Evolutionary conservation across 2,888 invertebrate genomes (phyloP).

Genomic region (Scaptodrosophila latifasciaeformis): DNA sequence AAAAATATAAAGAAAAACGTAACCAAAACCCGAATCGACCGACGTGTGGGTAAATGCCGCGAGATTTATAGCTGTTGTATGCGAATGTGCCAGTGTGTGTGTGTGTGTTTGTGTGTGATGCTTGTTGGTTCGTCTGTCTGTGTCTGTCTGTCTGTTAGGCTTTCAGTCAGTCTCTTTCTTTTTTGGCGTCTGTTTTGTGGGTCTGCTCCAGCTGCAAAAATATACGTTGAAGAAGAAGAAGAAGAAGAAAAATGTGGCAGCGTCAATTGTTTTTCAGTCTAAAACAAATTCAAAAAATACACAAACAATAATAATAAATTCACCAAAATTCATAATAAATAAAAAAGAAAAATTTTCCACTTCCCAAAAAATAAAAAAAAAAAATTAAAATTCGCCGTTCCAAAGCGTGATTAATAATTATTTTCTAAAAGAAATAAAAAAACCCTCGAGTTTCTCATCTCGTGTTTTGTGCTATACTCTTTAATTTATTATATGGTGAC

Average conservation of each 20-base stretch:
- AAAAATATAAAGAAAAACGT: too few species aligned
- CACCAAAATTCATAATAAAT: too few species aligned
- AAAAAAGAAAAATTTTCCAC: conserved; percentile 10
- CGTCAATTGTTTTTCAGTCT: too few species aligned
- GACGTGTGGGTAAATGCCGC: too few species aligned
- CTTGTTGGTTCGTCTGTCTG: conserved; percentile 11
- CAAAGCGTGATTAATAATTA: conserved; percentile 19
- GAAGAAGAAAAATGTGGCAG: conserved; percentile 5
- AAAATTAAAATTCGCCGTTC: too few species aligned
- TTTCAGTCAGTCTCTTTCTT: too few species aligned
- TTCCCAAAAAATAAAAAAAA: background rate
- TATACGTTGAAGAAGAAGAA: conserved; percentile 7
- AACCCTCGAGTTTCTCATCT: conserved; percentile 15
- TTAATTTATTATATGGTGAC: conserved; percentile 44
- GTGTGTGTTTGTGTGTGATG: conserved; percentile 8
- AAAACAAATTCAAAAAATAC: conserved; percentile 14
- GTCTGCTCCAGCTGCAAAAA: too few species aligned
- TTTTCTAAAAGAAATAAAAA: conserved; percentile 17
- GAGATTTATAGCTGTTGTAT: conserved; percentile 21
- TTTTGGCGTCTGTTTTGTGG: too few species aligned
- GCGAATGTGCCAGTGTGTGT: conserved; percentile 6
- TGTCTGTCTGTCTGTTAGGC: too few species aligned
- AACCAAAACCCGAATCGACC: too few species aligned
- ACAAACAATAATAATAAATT: background rate
- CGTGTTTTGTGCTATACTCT: conserved; percentile 26